A percentile compares a stretch with the other conserved stretches of the same genome.
Conservation (phyloP, 2,888 invertebrate species). For the Tetrapedia diversipes region DNA sequence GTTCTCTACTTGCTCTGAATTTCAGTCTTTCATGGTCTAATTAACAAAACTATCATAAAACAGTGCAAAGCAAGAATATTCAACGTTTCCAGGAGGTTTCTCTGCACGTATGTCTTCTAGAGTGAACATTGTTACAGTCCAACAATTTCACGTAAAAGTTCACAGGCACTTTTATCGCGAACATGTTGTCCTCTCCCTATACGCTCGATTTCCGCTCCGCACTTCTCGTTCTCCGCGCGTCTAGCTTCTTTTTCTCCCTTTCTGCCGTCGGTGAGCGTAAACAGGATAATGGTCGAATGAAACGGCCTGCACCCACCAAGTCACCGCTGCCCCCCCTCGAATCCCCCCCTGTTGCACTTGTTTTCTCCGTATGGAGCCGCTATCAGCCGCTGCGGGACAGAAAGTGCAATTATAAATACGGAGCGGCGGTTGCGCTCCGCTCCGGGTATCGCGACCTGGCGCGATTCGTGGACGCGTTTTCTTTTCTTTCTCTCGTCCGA, state of each 20-base stretch:
- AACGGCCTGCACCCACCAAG: constrained; percentile 58
- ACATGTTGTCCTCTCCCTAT: constrained; percentile 6
- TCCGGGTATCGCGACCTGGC: constrained; percentile 34
- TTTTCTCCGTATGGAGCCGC: constrained; percentile 76
- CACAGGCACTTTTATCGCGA: background rate
- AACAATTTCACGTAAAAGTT: no score
- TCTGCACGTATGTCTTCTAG: no score
- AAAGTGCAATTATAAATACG: constrained; percentile 77
- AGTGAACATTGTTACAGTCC: no score
- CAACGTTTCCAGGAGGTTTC: no score
- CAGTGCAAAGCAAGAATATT: no score
- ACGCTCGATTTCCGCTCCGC: background rate
- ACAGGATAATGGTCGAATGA: constrained; percentile 61
- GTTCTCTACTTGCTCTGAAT: no score
- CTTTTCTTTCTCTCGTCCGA: constrained; percentile 10
- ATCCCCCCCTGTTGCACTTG: constrained; percentile 48
- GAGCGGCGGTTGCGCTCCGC: constrained; percentile 48
- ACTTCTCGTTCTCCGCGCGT: background rate
- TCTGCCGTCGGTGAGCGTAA: constrained; percentile 17
- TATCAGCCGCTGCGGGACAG: constrained; percentile 69
- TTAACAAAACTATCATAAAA: no score
- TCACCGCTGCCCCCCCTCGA: constrained; percentile 53
- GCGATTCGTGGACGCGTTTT: constrained; percentile 43
- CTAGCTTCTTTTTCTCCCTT: constrained; percentile 26
- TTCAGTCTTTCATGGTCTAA: no score